Conservation (phyloP, 2,888 invertebrate species). For the Oscheius sp. region DNA sequence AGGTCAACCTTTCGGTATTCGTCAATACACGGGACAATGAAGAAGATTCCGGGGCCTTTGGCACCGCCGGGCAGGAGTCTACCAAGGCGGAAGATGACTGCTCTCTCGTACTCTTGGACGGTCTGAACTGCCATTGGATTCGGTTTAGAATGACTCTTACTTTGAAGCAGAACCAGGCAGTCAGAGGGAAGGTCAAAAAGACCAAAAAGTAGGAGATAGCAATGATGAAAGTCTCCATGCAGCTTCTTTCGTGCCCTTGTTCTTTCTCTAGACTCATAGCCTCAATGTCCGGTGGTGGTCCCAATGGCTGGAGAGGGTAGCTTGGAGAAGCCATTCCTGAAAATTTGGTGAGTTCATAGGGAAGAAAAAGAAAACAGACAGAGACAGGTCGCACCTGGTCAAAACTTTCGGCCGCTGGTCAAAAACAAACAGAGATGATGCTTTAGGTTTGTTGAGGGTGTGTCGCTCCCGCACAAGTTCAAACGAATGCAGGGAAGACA, state of each 20-base stretch:
- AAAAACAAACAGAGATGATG: too few species aligned
- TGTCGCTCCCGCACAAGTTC: too few species aligned
- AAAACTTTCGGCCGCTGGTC: too few species aligned
- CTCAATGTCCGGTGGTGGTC: too few species aligned
- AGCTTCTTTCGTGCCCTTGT: background rate
- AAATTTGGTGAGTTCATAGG: too few species aligned
- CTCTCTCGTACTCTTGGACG: slow-evolving; percentile 80
- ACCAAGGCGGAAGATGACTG: slow-evolving; percentile 87
- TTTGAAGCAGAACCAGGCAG: slow-evolving; percentile 66
- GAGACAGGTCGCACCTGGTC: too few species aligned
- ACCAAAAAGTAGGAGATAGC: slow-evolving; percentile 52
- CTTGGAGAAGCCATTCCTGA: too few species aligned
- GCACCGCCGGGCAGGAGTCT: slow-evolving; percentile 82
- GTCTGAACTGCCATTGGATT: slow-evolving; percentile 42
- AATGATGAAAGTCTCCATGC: slow-evolving; percentile 4
- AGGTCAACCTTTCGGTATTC: slow-evolving; percentile 83
- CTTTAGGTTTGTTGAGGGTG: too few species aligned
- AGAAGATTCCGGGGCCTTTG: slow-evolving; percentile 79
- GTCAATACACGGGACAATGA: slow-evolving; percentile 81
- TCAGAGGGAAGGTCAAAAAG: slow-evolving; percentile 65
- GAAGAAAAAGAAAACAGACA: too few species aligned
- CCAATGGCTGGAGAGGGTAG: too few species aligned
- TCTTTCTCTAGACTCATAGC: too few species aligned
- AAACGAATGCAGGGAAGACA: too few species aligned
- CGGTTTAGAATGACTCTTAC: slow-evolving; percentile 34